Evolutionary conservation across 2,888 invertebrate genomes (phyloP).

Genomic region (Clistopyga incitator): DNA sequence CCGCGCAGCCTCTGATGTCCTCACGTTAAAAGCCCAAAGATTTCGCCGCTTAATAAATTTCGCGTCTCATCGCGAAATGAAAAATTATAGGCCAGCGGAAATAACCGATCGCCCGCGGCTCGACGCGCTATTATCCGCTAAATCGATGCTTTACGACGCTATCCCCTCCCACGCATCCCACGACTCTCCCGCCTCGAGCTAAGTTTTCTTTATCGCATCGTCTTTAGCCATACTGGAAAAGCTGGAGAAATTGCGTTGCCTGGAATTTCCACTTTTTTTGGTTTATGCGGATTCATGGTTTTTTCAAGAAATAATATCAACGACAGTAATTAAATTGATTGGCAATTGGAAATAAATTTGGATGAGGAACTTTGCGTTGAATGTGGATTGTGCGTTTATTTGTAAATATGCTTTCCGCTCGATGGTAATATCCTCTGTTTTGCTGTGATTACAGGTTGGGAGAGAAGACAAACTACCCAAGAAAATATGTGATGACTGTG

Average conservation of each 20-base stretch:
- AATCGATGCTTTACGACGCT: constrained; percentile 26
- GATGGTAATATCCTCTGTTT: not conserved
- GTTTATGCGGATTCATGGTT: too few relatives aligned
- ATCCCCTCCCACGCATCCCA: not conserved
- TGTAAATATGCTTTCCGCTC: not conserved
- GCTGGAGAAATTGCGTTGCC: too few relatives aligned
- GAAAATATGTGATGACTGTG: constrained; percentile 90
- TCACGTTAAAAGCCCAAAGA: constrained; percentile 26
- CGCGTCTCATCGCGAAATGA: too few relatives aligned
- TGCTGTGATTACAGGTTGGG: constrained; percentile 85
- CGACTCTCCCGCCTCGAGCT: not conserved
- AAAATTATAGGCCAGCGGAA: not conserved
- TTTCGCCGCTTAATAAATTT: too few relatives aligned
- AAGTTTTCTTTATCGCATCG: not conserved
- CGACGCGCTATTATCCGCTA: not conserved
- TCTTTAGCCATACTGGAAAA: too few relatives aligned
- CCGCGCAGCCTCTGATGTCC: not conserved
- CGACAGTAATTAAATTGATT: too few relatives aligned
- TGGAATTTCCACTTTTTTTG: too few relatives aligned
- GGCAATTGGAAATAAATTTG: too few relatives aligned
- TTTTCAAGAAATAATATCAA: too few relatives aligned
- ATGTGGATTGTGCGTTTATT: not conserved
- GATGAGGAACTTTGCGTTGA: too few relatives aligned
- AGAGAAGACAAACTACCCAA: constrained; percentile 89
- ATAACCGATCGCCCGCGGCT: not conserved